These are phyloP conservation scores for Mustelus asterias DNA, from an alignment of 2,113 vertebrate species.

Conservation along the genomic window DNA sequence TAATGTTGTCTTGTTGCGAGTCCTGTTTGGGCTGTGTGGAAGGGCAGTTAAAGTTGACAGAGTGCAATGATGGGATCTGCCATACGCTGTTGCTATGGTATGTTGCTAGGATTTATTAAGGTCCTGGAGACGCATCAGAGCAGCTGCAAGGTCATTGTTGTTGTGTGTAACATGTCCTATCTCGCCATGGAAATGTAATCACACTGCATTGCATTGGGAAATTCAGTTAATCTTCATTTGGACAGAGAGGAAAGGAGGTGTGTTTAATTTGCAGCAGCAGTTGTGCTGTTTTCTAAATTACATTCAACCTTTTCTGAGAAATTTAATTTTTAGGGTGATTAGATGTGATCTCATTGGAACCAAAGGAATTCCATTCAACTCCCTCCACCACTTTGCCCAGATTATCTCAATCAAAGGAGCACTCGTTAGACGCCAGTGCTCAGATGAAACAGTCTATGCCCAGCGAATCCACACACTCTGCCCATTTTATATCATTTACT, in stretches of 20 bases:
- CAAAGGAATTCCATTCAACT: background rate
- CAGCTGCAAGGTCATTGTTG: conserved; percentile 29
- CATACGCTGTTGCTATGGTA: conserved; percentile 18
- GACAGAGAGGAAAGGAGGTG: background rate
- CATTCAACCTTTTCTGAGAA: background rate
- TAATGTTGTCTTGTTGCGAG: background rate
- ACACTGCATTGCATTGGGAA: background rate
- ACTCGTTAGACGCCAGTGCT: background rate
- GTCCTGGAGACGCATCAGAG: background rate
- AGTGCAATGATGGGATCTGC: conserved; percentile 8
- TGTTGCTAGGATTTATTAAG: conserved; percentile 32
- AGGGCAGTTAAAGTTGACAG: background rate
- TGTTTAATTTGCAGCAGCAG: background rate
- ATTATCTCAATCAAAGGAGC: background rate
- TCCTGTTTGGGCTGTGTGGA: background rate
- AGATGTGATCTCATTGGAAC: background rate
- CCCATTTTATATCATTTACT: background rate
- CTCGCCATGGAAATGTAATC: conserved; percentile 16
- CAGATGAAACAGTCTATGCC: background rate
- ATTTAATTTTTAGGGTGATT: background rate
- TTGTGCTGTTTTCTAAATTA: background rate
- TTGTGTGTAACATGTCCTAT: background rate
- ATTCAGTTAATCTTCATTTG: background rate
- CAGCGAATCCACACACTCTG: background rate
- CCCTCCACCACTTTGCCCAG: background rate